A percentile compares a stretch with the other conserved stretches of the same genome.
These are phyloP conservation scores for Caranx ignobilis DNA, from an alignment of 2,113 vertebrate species.

Conservation along the genomic window DNA sequence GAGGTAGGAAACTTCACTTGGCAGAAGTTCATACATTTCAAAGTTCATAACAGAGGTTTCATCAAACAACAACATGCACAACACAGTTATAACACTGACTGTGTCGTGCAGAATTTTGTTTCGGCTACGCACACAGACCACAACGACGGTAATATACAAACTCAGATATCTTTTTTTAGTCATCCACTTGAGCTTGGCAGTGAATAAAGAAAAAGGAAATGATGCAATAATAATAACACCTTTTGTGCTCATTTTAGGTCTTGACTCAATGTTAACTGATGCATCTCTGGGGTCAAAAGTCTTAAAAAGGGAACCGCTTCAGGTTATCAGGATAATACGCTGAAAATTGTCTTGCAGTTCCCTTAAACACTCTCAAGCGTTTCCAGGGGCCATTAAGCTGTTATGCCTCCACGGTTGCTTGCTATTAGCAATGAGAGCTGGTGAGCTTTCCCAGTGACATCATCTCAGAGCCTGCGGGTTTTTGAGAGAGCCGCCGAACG, in stretches of 20 bases:
- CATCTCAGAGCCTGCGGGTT: constrained; percentile 35
- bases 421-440: constrained; percentile 32
- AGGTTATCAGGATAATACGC: constrained; percentile 27
- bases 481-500: constrained; percentile 5
- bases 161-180: not conserved
- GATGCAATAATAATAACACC: too few species aligned
- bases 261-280: not conserved
- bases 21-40: constrained; percentile 22
- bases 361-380: constrained; percentile 49
- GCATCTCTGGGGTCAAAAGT: not conserved
- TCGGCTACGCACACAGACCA: not conserved
- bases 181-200: not conserved
- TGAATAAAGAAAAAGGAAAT: not conserved
- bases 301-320: constrained; percentile 26
- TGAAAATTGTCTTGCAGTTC: constrained; percentile 12
- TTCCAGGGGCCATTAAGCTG: constrained; percentile 46
- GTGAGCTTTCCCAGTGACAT: constrained; percentile 67
- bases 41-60: constrained; percentile 10
- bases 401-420: constrained; percentile 41
- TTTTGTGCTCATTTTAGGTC: constrained; percentile 11
- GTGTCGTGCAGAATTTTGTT: constrained; percentile 16
- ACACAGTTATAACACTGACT: not conserved
- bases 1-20: constrained; percentile 10
- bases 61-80: constrained; percentile 18
- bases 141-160: constrained; percentile 6